Percentiles rank a stretch among this genome's conserved stretches.
phyloP scores from a whole-genome alignment of 1,140 invertebrate species.

The Drosophila asahinai region DNA sequence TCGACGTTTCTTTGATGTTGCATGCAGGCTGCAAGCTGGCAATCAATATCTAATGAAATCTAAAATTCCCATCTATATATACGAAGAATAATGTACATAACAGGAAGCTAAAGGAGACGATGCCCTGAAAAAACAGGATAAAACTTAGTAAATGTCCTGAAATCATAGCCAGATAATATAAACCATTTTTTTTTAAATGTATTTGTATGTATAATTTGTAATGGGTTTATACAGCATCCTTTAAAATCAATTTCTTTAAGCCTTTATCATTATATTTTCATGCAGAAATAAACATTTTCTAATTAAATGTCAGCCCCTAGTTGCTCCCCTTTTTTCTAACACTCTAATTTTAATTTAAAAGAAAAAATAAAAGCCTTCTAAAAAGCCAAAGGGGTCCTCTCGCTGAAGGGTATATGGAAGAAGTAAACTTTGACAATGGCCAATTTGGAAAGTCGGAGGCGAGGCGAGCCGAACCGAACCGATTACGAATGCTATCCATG shows the following conservation, averaged over 20 bases:
- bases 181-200: too few species aligned
- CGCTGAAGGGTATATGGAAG: slow-evolving; percentile 4
- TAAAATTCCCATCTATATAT: background rate
- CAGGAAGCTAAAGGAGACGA: background rate
- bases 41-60: slow-evolving; percentile 65
- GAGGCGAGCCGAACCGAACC: background rate
- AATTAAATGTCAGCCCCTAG: background rate
- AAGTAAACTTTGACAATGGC: slow-evolving; percentile 34
- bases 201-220: too few species aligned
- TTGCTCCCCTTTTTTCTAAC: background rate
- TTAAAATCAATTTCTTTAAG: too few species aligned
- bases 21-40: slow-evolving; percentile 26
- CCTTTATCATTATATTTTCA: too few species aligned
- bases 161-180: too few species aligned
- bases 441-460: slow-evolving; percentile 15
- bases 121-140: background rate
- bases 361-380: background rate
- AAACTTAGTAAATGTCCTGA: background rate
- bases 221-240: background rate
- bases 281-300: background rate
- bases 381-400: background rate
- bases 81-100: background rate
- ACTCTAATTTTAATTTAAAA: background rate
- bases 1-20: slow-evolving; percentile 22
- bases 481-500: slow-evolving; percentile 51